phyloP scores from a whole-genome alignment of 2,113 vertebrate species.

The Oostethus manadensis region DNA sequence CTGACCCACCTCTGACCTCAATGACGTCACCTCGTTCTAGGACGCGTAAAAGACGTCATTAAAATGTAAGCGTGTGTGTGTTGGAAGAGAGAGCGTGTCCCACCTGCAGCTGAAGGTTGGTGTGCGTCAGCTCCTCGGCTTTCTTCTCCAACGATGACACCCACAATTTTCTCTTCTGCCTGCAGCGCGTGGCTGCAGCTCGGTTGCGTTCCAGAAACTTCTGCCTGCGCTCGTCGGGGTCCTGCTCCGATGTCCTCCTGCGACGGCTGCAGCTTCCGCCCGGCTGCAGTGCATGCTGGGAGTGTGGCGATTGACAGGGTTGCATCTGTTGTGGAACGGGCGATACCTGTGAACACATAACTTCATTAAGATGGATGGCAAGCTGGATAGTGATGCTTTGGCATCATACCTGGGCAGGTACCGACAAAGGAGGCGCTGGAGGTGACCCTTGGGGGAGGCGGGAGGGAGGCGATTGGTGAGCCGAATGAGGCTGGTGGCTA shows the following conservation, averaged over 20 bases:
- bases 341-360: constrained; percentile 52
- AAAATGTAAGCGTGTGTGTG: not conserved
- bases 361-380: not conserved
- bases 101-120: constrained; percentile 98
- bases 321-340: constrained; percentile 57
- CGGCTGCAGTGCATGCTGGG: constrained; percentile 81
- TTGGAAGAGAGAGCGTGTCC: constrained; percentile 9
- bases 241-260: constrained; percentile 84
- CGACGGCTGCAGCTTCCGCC: constrained; percentile 74
- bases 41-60: constrained; percentile 8
- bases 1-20: constrained; percentile 96
- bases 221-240: constrained; percentile 90
- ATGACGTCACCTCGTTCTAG: constrained; percentile 93
- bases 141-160: constrained; percentile 98
- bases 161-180: constrained; percentile 99
- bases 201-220: constrained; percentile 98
- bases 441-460: constrained; percentile 84
- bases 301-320: constrained; percentile 72
- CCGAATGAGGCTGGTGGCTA: constrained; percentile 81
- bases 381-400: constrained; percentile 16
- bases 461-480: constrained; percentile 85
- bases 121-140: constrained; percentile 97
- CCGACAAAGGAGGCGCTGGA: constrained; percentile 79
- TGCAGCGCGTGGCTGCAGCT: constrained; percentile 93
- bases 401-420: constrained; percentile 81